phyloP scores from a whole-genome alignment of 2,797 vertebrate species.

The Gymnodraco acuticeps region DNA sequence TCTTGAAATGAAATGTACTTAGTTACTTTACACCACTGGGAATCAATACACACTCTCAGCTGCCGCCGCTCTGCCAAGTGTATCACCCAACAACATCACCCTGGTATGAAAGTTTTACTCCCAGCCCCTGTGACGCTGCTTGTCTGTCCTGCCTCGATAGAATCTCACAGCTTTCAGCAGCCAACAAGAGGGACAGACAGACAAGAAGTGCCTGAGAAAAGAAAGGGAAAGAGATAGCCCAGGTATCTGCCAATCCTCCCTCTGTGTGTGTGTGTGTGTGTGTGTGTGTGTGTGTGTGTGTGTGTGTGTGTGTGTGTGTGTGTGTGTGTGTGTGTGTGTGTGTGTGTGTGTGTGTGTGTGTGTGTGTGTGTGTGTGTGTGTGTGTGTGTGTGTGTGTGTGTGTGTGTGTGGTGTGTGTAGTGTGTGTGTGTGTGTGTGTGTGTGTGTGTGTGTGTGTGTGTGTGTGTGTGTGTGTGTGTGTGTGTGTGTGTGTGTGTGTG shows the following conservation, averaged over 20 bases:
- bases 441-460: slow-evolving; percentile 45
- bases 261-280: slow-evolving; percentile 38
- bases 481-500: slow-evolving; percentile 53
- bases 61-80: not conserved
- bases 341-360: slow-evolving; percentile 50
- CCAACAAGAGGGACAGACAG: slow-evolving; percentile 52
- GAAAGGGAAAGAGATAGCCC: slow-evolving; percentile 76
- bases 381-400: slow-evolving; percentile 52
- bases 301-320: too few species aligned
- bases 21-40: too few species aligned
- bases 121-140: slow-evolving; percentile 57
- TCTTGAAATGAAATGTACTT: too few species aligned
- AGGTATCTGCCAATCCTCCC: slow-evolving; percentile 74
- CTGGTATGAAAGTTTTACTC: slow-evolving; percentile 39
- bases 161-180: slow-evolving; percentile 80
- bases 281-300: slow-evolving; percentile 23
- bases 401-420: slow-evolving; percentile 47
- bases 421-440: slow-evolving; percentile 47
- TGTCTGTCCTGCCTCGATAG: slow-evolving; percentile 63
- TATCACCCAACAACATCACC: slow-evolving; percentile 17
- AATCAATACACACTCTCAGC: not conserved
- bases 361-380: slow-evolving; percentile 44
- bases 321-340: not conserved
- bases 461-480: slow-evolving; percentile 51
- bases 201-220: slow-evolving; percentile 72